phyloP scores from a whole-genome alignment of 2,797 vertebrate genomes.

The Rhynchotus rufescens region DNA sequence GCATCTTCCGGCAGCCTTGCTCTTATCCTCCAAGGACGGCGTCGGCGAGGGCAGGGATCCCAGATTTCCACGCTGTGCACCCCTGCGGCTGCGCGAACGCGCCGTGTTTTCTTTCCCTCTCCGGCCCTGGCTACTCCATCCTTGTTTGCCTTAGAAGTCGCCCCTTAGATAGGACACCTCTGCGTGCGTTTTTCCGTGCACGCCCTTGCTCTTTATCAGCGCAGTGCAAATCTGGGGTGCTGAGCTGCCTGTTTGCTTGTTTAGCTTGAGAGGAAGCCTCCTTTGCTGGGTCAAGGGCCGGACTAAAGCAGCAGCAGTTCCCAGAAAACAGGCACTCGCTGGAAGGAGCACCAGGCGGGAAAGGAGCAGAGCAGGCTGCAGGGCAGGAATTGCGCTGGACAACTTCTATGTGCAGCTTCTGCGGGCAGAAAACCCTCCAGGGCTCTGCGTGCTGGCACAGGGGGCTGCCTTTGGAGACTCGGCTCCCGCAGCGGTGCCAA shows the following conservation, averaged over 20 bases:
- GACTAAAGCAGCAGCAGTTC: neutral
- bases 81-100: rapidly evolving
- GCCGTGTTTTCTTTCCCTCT: neutral
- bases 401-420: neutral
- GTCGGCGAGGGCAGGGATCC: neutral
- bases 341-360: rapidly evolving
- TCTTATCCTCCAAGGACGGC: rapidly evolving
- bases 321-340: neutral
- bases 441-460: neutral
- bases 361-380: neutral
- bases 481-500: neutral
- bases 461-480: neutral
- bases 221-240: rapidly evolving
- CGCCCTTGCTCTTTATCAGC: neutral
- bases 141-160: rapidly evolving
- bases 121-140: rapidly evolving
- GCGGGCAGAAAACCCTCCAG: neutral
- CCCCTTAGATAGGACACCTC: neutral
- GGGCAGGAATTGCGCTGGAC: neutral
- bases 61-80: rapidly evolving
- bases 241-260: neutral
- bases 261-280: neutral
- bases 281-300: neutral
- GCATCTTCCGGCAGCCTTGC: neutral
- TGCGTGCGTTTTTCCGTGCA: neutral